Evolutionary conservation across 1,140 invertebrate genomes (phyloP).

Genomic region (Ooceraea biroi): DNA sequence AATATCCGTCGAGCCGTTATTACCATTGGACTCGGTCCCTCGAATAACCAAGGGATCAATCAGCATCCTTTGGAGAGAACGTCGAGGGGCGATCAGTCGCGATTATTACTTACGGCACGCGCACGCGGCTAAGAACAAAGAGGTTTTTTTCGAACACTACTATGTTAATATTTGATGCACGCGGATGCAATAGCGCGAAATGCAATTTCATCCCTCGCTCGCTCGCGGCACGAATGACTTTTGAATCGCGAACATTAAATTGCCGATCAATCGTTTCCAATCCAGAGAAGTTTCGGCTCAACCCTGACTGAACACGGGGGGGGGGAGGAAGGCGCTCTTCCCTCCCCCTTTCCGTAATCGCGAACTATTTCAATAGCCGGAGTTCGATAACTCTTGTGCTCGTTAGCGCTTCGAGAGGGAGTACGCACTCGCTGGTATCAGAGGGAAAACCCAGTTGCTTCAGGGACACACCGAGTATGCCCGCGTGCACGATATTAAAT

Average conservation of each 20-base stretch:
- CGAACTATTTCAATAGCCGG: slow-evolving; percentile 37
- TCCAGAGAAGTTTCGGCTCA: neutral
- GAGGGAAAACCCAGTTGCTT: slow-evolving; percentile 22
- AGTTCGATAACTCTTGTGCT: slow-evolving; percentile 27
- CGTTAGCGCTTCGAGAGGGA: slow-evolving; percentile 15
- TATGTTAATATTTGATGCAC: neutral
- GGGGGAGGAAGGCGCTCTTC: no score
- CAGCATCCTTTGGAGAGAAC: no score
- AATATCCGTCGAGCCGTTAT: no score
- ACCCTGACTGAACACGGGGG: neutral
- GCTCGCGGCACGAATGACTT: neutral
- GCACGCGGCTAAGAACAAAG: no score
- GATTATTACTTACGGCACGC: no score
- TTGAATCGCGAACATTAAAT: slow-evolving; percentile 10
- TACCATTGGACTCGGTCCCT: no score
- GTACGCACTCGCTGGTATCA: neutral
- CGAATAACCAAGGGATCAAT: no score
- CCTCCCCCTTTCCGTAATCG: neutral
- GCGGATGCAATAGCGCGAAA: neutral
- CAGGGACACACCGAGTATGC: slow-evolving; percentile 2
- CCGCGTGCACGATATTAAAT: slow-evolving; percentile 56
- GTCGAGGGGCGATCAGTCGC: no score
- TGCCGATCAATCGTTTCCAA: slow-evolving; percentile 30
- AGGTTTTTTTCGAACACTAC: no score
- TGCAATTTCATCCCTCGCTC: neutral